These are phyloP conservation scores for Drosophila tsacasi DNA, from an alignment of 1,140 invertebrate genomes.

Conservation along the genomic window DNA sequence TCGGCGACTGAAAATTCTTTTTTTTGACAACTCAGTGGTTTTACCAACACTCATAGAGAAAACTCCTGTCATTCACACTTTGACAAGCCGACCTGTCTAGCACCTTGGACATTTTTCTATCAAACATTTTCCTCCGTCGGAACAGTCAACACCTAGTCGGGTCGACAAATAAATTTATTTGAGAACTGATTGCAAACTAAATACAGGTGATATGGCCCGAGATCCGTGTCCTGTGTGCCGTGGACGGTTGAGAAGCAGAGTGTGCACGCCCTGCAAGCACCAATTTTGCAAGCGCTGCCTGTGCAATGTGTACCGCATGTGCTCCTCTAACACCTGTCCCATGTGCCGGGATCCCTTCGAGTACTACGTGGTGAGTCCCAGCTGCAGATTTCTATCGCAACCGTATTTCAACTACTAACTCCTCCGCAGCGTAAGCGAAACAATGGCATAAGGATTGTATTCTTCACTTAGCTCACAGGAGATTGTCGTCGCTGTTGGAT, in stretches of 20 bases:
- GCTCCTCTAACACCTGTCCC: conserved; percentile 46
- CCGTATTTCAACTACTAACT: neutral
- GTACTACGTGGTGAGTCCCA: conserved; percentile 61
- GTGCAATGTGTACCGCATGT: conserved; percentile 29
- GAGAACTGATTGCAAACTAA: conserved; percentile 1
- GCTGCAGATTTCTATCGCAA: too few species aligned
- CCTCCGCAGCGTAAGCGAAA: conserved; percentile 7
- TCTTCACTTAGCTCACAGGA: conserved; percentile 2
- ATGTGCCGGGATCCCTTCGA: conserved; percentile 52
- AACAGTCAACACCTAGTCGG: conserved; percentile 5
- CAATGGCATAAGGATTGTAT: conserved; percentile 7
- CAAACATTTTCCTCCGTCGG: conserved; percentile 10
- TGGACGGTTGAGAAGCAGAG: conserved; percentile 26
- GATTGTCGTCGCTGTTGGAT: too few species aligned
- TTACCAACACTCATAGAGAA: neutral
- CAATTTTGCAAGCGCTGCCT: conserved; percentile 57
- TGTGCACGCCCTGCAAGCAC: conserved; percentile 50
- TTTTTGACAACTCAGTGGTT: too few species aligned
- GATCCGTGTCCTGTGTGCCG: conserved; percentile 54
- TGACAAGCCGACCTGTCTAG: neutral
- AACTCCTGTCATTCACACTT: neutral
- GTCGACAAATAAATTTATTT: neutral
- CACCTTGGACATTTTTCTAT: neutral
- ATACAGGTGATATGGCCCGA: conserved; percentile 5
- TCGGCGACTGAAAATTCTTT: too few species aligned